phyloP scores from a whole-genome alignment of 2,113 vertebrate species.

The Vombatus ursinus region DNA sequence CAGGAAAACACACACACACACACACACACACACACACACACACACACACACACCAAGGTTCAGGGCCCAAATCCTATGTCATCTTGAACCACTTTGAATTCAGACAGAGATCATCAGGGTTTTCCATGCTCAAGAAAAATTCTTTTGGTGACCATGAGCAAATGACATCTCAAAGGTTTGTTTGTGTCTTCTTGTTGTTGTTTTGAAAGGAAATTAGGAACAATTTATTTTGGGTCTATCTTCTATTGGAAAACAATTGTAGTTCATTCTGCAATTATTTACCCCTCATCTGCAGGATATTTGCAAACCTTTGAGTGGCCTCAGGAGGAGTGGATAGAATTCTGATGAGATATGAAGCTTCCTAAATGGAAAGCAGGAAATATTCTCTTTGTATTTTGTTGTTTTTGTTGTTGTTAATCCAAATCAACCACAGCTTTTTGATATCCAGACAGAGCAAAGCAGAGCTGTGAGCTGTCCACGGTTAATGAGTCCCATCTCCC shows the following conservation, averaged over 20 bases:
- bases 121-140: background rate
- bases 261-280: background rate
- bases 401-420: background rate
- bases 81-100: background rate
- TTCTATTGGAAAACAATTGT: background rate
- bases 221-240: background rate
- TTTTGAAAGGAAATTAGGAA: background rate
- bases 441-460: background rate
- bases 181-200: background rate
- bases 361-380: background rate
- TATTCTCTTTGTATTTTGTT: background rate
- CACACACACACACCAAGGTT: background rate
- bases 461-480: fast-evolving
- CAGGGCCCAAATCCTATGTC: background rate
- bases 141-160: background rate
- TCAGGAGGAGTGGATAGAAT: background rate
- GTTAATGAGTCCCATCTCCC: fast-evolving
- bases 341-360: background rate
- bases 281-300: background rate
- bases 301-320: background rate
- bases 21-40: background rate
- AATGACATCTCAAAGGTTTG: background rate
- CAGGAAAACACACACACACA: background rate
- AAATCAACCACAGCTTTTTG: fast-evolving
- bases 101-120: background rate